Base-by-base conservation (phyloP, 2,797 vertebrate species). In the Danio aesculapii region DNA sequence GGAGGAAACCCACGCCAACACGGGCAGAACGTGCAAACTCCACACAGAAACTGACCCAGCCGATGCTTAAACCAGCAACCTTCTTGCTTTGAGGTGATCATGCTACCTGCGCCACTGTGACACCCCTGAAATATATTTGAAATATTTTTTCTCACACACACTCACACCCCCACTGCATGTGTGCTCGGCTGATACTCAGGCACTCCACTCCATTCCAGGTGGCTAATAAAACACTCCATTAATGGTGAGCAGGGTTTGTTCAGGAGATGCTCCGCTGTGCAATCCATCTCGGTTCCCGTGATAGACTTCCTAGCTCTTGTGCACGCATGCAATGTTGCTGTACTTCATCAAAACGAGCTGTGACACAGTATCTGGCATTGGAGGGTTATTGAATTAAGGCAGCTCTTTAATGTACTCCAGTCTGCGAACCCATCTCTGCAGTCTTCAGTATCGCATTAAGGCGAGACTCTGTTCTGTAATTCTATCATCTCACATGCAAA, bases 221-320 rank as follows among this genome's bases (percentile, higher is more conserved):
- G 90, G 91, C 95, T 96, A 95, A 96, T 96, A 95, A 97, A 97
- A 94, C 91, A 96, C 94, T 95, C 93, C 92, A 96, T 96, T 95
- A 97, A 94, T 95, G 94, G 92, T 92, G 92, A 92, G 87, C 93
- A 93, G 90, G 95, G 88, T 96, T 97, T 96, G 92, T 93, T 92
- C 92, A 91, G 90, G 87, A 88, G 85, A 89, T 91, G 92, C 94
- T 95, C 93, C 19, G 39, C 50, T 55, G 68, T 84, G 90, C 88
- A 87, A 90, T 91, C 87, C 88, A 75, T 89, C 84, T 79, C 85
- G 79, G 85, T 73, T 84, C 17, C 30, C 8, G 10, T 47, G 78
- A 64, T 85, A 85, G 77, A 83, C 55, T 75, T 80, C 81, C 69
- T 81, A 63, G 82, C 69, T 87, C 84, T 68, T 81, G 76, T 57